Percentiles rank a stretch among this genome's conserved stretches.
phyloP scores from a whole-genome alignment of 2,113 vertebrate species.

The Sciurus niger region DNA sequence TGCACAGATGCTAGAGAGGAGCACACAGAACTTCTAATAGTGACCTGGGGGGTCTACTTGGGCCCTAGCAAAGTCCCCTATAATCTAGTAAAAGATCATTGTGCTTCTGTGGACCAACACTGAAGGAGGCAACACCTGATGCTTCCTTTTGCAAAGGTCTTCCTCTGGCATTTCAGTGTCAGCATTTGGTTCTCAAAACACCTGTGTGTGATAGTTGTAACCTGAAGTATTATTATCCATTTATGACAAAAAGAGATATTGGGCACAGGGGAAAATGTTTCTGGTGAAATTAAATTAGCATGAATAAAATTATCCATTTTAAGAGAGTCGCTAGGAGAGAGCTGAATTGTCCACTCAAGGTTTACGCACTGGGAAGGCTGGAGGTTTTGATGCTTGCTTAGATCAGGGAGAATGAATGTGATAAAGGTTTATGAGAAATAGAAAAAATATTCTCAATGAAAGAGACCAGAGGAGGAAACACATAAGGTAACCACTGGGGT shows the following conservation, averaged over 20 bases:
- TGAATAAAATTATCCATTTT: neutral
- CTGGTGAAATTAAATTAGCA: constrained; percentile 6
- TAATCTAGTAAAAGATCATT: neutral
- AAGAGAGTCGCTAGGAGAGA: neutral
- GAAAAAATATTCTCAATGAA: neutral
- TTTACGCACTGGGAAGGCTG: neutral
- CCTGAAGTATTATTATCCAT: neutral
- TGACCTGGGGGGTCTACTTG: neutral
- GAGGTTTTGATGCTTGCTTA: neutral
- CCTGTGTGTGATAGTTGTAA: neutral
- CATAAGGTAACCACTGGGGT: neutral
- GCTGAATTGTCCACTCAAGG: neutral
- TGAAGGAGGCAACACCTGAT: neutral
- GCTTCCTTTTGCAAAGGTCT: neutral
- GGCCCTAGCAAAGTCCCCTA: neutral
- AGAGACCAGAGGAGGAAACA: neutral
- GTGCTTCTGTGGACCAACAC: neutral
- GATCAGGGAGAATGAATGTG: neutral
- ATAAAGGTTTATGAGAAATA: neutral
- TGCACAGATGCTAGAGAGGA: neutral
- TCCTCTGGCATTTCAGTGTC: neutral
- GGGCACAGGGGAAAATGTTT: neutral
- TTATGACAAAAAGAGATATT: neutral
- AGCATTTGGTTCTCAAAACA: constrained; percentile 23
- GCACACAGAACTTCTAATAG: neutral